A percentile compares a stretch with the other conserved stretches of the same genome.
Conservation (phyloP, 2,113 vertebrate genomes). For the Notiomystis cincta region DNA sequence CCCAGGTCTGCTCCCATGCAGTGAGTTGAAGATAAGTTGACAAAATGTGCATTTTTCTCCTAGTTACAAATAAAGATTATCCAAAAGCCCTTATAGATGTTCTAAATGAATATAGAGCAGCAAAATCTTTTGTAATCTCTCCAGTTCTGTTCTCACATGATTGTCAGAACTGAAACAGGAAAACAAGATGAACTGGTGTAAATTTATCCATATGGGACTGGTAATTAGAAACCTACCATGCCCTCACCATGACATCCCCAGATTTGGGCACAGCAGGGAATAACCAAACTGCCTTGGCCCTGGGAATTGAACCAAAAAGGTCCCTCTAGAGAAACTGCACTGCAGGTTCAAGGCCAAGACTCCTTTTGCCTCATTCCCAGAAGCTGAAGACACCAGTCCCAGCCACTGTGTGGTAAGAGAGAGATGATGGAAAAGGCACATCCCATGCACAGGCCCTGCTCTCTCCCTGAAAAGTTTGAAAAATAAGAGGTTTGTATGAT, state of each 20-base stretch:
- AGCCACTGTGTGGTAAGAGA: not conserved
- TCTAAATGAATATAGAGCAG: not conserved
- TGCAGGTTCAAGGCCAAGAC: not conserved
- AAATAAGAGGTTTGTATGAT: not conserved
- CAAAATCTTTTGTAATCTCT: not conserved
- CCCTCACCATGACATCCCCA: not conserved
- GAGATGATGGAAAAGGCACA: not conserved
- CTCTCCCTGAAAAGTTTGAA: not conserved
- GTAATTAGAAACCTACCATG: not conserved
- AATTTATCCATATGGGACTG: not conserved
- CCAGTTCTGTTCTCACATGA: not conserved
- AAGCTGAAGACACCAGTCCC: not conserved
- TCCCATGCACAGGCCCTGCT: not conserved
- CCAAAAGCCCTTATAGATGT: not conserved
- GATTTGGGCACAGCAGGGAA: not conserved
- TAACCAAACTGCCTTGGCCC: not conserved
- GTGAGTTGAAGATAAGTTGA: not conserved
- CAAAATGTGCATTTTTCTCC: not conserved
- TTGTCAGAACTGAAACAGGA: not conserved
- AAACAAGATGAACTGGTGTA: not conserved
- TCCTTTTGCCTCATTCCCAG: not conserved
- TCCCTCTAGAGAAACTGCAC: not conserved
- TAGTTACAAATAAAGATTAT: conserved; percentile 20
- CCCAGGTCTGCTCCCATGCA: not conserved
- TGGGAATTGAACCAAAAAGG: not conserved